Evolutionary conservation across 2,113 vertebrate genomes (phyloP).

Genomic region (Bombycilla garrulus): DNA sequence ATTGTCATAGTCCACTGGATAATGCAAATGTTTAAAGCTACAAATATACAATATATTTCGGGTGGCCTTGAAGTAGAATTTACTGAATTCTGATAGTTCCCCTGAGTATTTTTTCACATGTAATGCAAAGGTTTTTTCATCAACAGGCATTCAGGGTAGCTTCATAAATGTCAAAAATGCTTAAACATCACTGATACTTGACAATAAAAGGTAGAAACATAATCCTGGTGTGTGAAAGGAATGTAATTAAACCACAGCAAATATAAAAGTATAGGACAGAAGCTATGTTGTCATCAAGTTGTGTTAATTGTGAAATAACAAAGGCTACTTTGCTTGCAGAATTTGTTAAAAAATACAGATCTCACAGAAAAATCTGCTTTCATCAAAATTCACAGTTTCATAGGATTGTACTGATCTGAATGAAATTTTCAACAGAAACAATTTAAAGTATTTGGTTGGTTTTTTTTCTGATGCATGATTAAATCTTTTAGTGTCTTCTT

Average conservation of each 20-base stretch:
- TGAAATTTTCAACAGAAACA: not conserved
- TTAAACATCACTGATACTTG: not conserved
- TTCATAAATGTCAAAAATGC: conserved; percentile 3
- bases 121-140: not conserved
- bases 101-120: not conserved
- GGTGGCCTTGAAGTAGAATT: not conserved
- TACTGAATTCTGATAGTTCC: not conserved
- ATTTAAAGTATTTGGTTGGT: not conserved
- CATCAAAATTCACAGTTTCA: not conserved
- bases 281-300: not conserved
- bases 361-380: not conserved
- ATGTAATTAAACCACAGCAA: not conserved
- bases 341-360: not conserved
- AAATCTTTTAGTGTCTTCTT: not conserved
- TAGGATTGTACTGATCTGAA: not conserved
- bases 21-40: not conserved
- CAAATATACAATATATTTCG: not conserved
- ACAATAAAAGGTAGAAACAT: not conserved
- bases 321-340: not conserved
- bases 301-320: not conserved
- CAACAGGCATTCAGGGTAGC: not conserved
- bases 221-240: not conserved
- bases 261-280: not conserved
- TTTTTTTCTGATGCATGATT: not conserved
- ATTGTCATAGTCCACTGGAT: not conserved